Base-by-base conservation (phyloP, 2,888 invertebrate species). In the Nemotelus nigrinus region DNA sequence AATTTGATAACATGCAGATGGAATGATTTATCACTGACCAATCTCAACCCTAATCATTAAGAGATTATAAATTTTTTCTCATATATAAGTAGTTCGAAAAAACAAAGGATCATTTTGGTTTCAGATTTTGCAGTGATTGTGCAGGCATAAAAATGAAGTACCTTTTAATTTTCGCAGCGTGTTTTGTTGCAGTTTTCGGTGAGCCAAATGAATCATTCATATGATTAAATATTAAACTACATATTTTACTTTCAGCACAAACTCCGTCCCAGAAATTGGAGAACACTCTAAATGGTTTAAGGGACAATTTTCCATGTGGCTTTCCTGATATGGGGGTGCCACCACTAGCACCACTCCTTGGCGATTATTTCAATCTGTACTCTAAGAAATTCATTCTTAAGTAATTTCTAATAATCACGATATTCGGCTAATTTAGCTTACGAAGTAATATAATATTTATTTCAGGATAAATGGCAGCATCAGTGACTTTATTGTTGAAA, bases 281-380 rank as follows among this genome's bases (percentile, higher is more conserved):
- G 39, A 53, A 75, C 2, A 58, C 84, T n/a, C 81, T 84, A 1
- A 85, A 86, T 78, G 83, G 83, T 58, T 5, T 85, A 5, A 84
- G 84, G 1, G 79, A 84, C 47, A 85, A 86, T 80, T 83, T 86
- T 85, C 82, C 81, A 50, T 86, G 86, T 77, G 86, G 86, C 2
- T 84, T 84, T 80, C 83, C 83, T 0, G 79, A 79, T 0, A 78
- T 77, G 0, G 84, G 83, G 2, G 80, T 86, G n/a, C 86, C 86
- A 1, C 78, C 84, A 3, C 58, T 86, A 71, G 85, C 84, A 1
- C 86, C 86, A 63, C 44, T 55, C 65, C 41, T 45, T 7, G 57
- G 64, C 2, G 67, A 67, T 3, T 50, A 58, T 47, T 72, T 57
- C 72, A 58, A 72, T 25, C 47, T 72, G 39, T 57, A 47, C 39